Conservation (phyloP, 2,797 vertebrate species). For the Phrynocephalus forsythii region DNA sequence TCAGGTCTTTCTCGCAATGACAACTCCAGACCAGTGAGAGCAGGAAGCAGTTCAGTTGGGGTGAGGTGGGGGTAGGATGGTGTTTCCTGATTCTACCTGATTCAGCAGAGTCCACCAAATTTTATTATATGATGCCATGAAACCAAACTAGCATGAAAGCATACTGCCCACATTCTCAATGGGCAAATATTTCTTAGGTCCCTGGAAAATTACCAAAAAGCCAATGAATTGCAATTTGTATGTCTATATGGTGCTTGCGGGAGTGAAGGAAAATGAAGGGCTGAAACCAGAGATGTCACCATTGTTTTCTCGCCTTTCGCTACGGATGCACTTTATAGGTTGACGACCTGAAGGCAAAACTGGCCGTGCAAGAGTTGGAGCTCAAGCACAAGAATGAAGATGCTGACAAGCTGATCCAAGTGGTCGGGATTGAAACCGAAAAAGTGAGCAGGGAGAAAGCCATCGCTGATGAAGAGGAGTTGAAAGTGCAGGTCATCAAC, state of each 20-base stretch:
- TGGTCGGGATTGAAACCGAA: slow-evolving; percentile 76
- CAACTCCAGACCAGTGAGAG: background rate
- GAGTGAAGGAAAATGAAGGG: no score
- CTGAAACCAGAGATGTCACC: no score
- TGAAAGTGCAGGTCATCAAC: slow-evolving; percentile 81
- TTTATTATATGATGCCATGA: background rate
- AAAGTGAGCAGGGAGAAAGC: slow-evolving; percentile 81
- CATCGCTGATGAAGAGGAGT: slow-evolving; percentile 77
- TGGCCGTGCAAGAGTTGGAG: slow-evolving; percentile 76
- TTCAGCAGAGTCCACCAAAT: background rate
- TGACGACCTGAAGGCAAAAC: slow-evolving; percentile 77
- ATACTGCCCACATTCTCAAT: background rate
- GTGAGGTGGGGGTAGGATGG: no score
- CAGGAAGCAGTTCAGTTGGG: background rate
- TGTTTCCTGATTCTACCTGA: background rate
- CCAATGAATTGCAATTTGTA: background rate
- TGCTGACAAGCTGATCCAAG: slow-evolving; percentile 76
- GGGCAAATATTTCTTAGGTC: background rate
- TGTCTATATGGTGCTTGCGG: no score
- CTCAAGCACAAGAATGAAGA: slow-evolving; percentile 79
- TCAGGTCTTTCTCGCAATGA: background rate
- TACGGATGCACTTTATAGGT: slow-evolving; percentile 60
- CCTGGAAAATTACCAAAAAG: background rate
- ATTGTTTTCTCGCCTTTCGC: background rate
- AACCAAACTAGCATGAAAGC: background rate